Evolutionary conservation across 2,888 invertebrate genomes (phyloP), one percentile per base, ranked within the genome.

Genomic region (Mythimna pallens): DNA sequence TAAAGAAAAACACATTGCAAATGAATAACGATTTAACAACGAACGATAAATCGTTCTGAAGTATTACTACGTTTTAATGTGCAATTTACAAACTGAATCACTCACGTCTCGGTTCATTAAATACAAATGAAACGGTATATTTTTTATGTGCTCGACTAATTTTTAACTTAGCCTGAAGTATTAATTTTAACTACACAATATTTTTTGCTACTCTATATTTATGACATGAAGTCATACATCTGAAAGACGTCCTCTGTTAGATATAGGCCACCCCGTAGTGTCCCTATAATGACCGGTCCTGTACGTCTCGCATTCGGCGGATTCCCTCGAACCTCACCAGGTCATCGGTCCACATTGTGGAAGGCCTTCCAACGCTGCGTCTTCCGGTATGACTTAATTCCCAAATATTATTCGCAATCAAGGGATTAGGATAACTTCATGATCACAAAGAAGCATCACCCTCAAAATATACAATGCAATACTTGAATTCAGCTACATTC

Each of bases 91-190:
- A 25, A 65, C n/a, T 30, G 3, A 12, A 22, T 71, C 52, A 36
- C 4, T 72, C 22, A 3, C 20, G 30, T 17, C 1, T 55, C 54
- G 22, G 30, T 25, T 34, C 50, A 62, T 22, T 17, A 20, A 80
- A 9, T 61, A n/a, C 40, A 8, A 73, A 47, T n/a, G 0, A 30
- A 34, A 79, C 47, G n/a, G 12, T n/a, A 65, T 30, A 22, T 30
- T 54, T 47, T 47, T 25, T 9, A 3, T 30, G 14, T 12, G 8
- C 4, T 14, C 5, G 14, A 59, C 8, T 43, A 14, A 2, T 59
- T 70, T 43, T 70, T 25, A 12, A 71, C 43, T 43, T 10, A 30
- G 20, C 0, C 8, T 25, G 30, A 20, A 55, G 25, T n/a, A n/a
- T 4, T 1, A 9, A 47, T n/a, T 47, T n/a, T 30, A 20, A 30